Evolutionary conservation across 1,140 invertebrate species (phyloP), one percentile per base, ranked within the genome.

Genomic region (Phthorimaea operculella): DNA sequence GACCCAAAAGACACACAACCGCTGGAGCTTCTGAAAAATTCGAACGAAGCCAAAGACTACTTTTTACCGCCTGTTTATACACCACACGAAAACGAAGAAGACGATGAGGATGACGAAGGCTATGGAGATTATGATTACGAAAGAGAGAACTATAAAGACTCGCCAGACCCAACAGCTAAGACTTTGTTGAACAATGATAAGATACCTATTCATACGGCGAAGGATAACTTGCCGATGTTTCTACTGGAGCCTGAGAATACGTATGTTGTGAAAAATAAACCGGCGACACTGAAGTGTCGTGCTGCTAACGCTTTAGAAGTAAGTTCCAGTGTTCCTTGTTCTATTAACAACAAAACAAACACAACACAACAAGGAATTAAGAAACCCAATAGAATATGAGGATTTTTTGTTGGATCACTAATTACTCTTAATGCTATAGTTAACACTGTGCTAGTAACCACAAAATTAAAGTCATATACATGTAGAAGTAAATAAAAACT

Each of bases 181-280:
- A 68, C 34, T 47, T 39, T 69, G 21, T 65, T 66, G 3, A 48
- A 74, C 51, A 83, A 84, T 55, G 75, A 86, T 57, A 88, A 89
- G 68, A 86, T 88, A 59, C 83, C 86, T 0, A 62, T 89, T 9
- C 85, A 88, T 33, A 82, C 86, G 28, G 76, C 86, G 34, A 85
- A 87, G 34, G 89, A 89, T 53, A 87, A 91, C 57, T 80, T 93
- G 18, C 94, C 94, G 0, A 88, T 93, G 58, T 96, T 96, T 78
- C 81, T 94, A 17, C 87, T 90, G 49, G 93, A 96, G 68, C 94
- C 94, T 0, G 88, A 92, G 67, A 90, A 94, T 76, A 89, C 92
- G 11, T 96, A 91, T 86, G 93, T 96, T 57, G 90, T 95, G 42
- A 94, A 94, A 80, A 94, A 91, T 78, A 94, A 94, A 74, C 91